phyloP scores from a whole-genome alignment of 2,113 vertebrate genomes.

The Crypturellus undulatus region DNA sequence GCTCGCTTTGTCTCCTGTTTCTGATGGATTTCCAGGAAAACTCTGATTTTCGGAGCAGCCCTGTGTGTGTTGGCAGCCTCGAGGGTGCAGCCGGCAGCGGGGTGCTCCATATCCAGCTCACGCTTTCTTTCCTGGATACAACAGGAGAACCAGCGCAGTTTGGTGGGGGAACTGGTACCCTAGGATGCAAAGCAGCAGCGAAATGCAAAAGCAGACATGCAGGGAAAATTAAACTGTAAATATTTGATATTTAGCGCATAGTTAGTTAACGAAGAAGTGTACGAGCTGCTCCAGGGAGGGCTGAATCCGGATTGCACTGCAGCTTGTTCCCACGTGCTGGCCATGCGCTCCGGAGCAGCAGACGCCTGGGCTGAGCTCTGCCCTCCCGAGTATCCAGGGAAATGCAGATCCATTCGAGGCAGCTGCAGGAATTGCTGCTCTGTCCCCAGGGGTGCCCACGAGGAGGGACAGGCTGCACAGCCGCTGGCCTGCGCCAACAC shows the following conservation, averaged over 20 bases:
- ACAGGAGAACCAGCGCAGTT: background rate
- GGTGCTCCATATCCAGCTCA: background rate
- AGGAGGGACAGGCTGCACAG: background rate
- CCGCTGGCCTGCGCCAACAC: background rate
- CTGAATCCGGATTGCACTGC: background rate
- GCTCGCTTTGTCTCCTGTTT: background rate
- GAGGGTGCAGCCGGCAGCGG: background rate
- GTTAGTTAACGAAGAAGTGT: background rate
- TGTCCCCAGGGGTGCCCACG: background rate
- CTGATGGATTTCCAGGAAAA: background rate
- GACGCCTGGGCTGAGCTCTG: background rate
- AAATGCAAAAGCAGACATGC: background rate
- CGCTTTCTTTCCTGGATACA: background rate
- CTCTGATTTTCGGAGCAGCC: accelerated
- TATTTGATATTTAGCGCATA: background rate
- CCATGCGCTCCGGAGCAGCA: background rate
- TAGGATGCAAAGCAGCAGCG: background rate
- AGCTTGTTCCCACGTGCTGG: background rate
- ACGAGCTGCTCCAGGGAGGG: background rate
- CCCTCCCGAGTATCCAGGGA: background rate
- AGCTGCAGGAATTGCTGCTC: accelerated
- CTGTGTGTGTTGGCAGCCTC: background rate
- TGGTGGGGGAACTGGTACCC: background rate
- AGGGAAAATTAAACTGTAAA: background rate
- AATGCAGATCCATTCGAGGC: background rate